These are phyloP conservation scores for Epirrita christyi DNA, from an alignment of 2,888 invertebrate species.

Conservation along the genomic window DNA sequence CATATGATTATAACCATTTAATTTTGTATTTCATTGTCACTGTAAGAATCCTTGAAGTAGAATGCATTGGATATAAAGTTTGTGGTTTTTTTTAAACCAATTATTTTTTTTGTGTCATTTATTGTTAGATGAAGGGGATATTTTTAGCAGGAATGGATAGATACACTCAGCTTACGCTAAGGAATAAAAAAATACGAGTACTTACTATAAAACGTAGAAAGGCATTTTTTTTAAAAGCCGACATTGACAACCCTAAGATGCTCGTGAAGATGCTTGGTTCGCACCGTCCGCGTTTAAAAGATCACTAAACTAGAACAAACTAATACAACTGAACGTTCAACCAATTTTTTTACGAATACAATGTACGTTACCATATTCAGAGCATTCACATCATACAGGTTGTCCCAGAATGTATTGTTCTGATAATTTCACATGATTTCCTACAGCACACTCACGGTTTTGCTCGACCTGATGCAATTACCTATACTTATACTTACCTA, in stretches of 20 bases:
- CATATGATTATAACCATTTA: too few species aligned
- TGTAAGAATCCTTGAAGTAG: too few species aligned
- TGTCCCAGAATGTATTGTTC: conserved; percentile 47
- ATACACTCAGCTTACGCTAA: too few species aligned
- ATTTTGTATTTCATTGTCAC: too few species aligned
- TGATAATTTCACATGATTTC: conserved; percentile 67
- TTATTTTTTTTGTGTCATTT: too few species aligned
- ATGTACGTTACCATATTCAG: conserved; percentile 50
- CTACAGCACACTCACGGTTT: conserved; percentile 58
- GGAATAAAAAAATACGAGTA: too few species aligned
- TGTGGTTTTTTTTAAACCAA: too few species aligned
- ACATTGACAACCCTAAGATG: background rate
- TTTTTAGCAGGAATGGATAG: too few species aligned
- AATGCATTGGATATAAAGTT: too few species aligned
- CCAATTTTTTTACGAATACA: conserved; percentile 30
- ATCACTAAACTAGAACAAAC: background rate
- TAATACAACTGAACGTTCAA: conserved; percentile 47
- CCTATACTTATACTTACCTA: too few species aligned
- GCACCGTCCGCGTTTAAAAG: background rate
- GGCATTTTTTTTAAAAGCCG: background rate
- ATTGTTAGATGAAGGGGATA: too few species aligned
- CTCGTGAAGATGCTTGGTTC: background rate
- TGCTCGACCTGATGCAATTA: conserved; percentile 50
- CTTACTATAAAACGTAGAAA: too few species aligned
- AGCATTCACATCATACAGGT: conserved; percentile 47